Evolutionary conservation across 2,113 vertebrate species (phyloP).

Genomic region (Podarcis cretensis): DNA sequence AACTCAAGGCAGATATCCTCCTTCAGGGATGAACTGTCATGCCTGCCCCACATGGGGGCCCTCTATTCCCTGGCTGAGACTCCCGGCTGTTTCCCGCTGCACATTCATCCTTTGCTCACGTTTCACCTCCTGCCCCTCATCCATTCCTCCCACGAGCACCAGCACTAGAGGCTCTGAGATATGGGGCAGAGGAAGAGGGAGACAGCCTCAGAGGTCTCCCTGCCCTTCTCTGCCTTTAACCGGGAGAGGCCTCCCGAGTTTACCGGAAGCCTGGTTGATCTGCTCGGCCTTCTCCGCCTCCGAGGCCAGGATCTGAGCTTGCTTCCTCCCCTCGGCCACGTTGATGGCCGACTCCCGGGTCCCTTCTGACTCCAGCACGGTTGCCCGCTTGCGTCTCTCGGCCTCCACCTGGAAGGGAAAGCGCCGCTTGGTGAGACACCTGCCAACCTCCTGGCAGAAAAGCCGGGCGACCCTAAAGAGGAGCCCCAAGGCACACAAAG

Average conservation of each 20-base stretch:
- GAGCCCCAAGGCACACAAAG: neutral
- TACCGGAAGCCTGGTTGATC: conserved; percentile 94
- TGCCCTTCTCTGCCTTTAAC: neutral
- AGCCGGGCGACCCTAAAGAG: neutral
- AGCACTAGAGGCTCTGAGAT: too few relatives aligned
- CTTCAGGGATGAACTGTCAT: neutral
- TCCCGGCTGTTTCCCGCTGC: too few relatives aligned
- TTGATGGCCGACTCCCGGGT: conserved; percentile 91
- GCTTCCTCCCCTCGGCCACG: conserved; percentile 92
- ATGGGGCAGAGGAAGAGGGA: too few relatives aligned
- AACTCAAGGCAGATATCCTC: neutral
- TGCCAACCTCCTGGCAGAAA: rapidly evolving
- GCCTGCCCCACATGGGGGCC: neutral
- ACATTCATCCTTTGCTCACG: neutral
- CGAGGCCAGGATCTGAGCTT: conserved; percentile 93
- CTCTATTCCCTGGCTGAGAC: too few relatives aligned
- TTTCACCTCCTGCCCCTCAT: neutral
- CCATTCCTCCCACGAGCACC: neutral
- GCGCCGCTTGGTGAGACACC: neutral
- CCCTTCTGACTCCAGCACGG: conserved; percentile 95
- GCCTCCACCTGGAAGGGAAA: conserved; percentile 87
- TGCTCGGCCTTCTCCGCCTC: conserved; percentile 90
- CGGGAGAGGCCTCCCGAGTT: neutral
- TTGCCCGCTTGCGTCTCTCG: conserved; percentile 91
- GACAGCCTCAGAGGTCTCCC: neutral